Evolutionary conservation across 2,888 invertebrate genomes (phyloP).

Genomic region (Cephus pulcher): DNA sequence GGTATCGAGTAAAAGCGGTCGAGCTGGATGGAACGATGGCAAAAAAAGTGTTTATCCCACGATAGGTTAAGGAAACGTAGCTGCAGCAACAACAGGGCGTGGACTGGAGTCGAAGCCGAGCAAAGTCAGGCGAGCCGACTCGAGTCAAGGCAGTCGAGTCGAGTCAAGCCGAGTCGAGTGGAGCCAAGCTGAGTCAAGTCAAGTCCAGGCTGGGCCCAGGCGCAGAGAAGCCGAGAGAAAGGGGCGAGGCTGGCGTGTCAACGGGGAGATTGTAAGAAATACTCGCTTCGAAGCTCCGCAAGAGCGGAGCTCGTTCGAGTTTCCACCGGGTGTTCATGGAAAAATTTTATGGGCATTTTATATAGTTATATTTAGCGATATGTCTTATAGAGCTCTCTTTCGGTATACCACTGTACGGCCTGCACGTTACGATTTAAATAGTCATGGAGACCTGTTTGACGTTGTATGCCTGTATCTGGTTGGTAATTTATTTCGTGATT

Average conservation of each 20-base stretch:
- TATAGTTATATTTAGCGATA: not conserved
- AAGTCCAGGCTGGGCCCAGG: not conserved
- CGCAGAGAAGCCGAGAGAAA: not conserved
- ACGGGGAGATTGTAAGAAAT: slow-evolving; percentile 3
- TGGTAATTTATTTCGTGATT: not conserved
- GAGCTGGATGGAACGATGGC: not conserved
- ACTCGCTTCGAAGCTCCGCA: not conserved
- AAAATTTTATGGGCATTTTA: not conserved
- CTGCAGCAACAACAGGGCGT: slow-evolving; percentile 5
- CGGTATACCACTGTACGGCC: not conserved
- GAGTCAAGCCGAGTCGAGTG: not conserved
- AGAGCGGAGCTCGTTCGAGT: not conserved
- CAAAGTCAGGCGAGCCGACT: not conserved
- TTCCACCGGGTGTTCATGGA: slow-evolving; percentile 1
- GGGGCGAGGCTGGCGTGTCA: slow-evolving; percentile 4
- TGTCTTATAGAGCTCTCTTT: not conserved
- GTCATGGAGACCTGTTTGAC: not conserved
- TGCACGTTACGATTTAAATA: not conserved
- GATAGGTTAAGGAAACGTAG: slow-evolving; percentile 5
- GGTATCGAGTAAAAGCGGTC: not conserved
- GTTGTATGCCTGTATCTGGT: not conserved
- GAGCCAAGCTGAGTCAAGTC: not conserved
- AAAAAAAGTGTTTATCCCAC: slow-evolving; percentile 5
- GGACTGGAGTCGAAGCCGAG: not conserved
- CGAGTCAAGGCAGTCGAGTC: not conserved